A percentile compares a stretch with the other conserved stretches of the same genome.
phyloP scores from a whole-genome alignment of 2,888 invertebrate genomes.

The Syrista parreyssii region DNA sequence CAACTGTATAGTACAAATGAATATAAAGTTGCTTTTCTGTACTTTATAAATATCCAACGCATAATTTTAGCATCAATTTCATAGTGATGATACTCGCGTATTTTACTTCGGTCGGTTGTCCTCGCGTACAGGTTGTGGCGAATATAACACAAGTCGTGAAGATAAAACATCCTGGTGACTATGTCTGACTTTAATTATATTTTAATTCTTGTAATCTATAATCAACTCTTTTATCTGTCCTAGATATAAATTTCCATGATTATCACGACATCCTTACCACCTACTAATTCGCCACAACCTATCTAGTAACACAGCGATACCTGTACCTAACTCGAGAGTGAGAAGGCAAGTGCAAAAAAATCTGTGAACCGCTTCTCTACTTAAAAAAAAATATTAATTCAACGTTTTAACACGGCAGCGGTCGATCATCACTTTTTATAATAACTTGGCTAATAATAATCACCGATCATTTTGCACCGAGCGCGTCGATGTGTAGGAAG shows the following conservation, averaged over 20 bases:
- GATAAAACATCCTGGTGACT: not conserved
- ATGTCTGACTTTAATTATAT: not conserved
- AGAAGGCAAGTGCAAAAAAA: not conserved
- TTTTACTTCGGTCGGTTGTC: conserved; percentile 5
- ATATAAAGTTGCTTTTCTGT: conserved; percentile 33
- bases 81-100: not conserved
- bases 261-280: not conserved
- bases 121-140: not conserved
- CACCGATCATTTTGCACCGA: not conserved
- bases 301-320: conserved; percentile 1
- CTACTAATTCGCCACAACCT: not conserved
- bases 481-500: not conserved
- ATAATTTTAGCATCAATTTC: conserved; percentile 26
- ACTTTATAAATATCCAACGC: conserved; percentile 24
- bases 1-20: conserved; percentile 49
- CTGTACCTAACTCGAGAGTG: conserved; percentile 3
- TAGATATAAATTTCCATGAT: not conserved
- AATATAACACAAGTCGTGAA: not conserved
- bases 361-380: conserved; percentile 4
- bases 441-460: not conserved
- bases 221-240: not conserved
- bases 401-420: not conserved
- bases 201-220: not conserved
- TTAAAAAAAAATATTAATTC: conserved; percentile 7
- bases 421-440: conserved; percentile 8